Evolutionary conservation across 2,888 invertebrate genomes (phyloP).

Genomic region (Pristionchus fissidentatus): DNA sequence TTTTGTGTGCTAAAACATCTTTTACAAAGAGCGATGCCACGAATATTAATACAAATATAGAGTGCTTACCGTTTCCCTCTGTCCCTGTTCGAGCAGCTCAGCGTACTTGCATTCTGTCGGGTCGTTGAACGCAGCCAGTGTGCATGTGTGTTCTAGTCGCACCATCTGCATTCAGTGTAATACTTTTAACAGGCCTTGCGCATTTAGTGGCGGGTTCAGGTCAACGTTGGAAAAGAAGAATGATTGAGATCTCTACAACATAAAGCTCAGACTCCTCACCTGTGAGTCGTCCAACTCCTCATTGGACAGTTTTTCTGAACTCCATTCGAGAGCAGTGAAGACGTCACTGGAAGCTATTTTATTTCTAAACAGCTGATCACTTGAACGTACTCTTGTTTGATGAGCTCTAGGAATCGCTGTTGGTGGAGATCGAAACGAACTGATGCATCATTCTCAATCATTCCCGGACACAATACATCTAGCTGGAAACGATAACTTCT

Average conservation of each 20-base stretch:
- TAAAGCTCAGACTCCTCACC: not conserved
- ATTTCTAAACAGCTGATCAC: not conserved
- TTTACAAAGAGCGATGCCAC: not conserved
- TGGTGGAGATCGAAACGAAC: slow-evolving; percentile 37
- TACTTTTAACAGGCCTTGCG: too few relatives aligned
- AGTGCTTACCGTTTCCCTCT: slow-evolving; percentile 17
- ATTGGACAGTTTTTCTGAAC: not conserved
- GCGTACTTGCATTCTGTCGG: slow-evolving; percentile 3
- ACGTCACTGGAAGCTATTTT: slow-evolving; percentile 16
- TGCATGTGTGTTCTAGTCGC: slow-evolving; percentile 18
- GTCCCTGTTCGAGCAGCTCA: slow-evolving; percentile 35
- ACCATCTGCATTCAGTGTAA: not conserved
- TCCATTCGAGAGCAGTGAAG: not conserved
- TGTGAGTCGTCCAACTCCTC: slow-evolving; percentile 17
- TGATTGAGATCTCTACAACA: too few relatives aligned
- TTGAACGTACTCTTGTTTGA: slow-evolving; percentile 16
- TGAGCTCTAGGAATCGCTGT: slow-evolving; percentile 39
- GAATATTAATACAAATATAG: not conserved
- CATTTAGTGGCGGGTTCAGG: too few relatives aligned
- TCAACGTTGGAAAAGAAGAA: not conserved
- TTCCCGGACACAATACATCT: not conserved
- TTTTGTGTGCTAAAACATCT: not conserved
- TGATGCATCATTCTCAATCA: not conserved
- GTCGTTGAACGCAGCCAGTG: slow-evolving; percentile 36
- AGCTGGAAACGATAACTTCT: not conserved